These are phyloP conservation scores for Lithophane semibrunnea DNA, from an alignment of 2,888 invertebrate species.

Conservation along the genomic window DNA sequence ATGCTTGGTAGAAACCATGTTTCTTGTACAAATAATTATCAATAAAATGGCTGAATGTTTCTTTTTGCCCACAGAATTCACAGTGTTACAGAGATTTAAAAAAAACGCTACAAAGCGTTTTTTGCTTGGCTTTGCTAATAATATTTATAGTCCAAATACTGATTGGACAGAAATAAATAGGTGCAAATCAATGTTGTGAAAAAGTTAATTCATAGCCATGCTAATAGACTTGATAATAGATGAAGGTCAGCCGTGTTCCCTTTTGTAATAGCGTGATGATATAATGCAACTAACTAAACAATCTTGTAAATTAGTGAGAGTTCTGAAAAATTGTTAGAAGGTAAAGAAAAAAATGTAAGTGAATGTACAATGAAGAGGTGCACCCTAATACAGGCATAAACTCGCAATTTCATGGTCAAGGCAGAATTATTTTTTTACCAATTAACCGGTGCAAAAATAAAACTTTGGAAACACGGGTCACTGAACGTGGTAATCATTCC, in stretches of 20 bases:
- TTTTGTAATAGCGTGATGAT: slow-evolving; percentile 26
- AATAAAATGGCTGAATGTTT: slow-evolving; percentile 1
- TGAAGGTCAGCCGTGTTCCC: slow-evolving; percentile 15
- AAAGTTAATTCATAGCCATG: not conserved
- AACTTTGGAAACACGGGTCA: slow-evolving; percentile 73
- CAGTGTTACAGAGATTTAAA: no score
- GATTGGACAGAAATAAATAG: not conserved
- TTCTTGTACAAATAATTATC: not conserved
- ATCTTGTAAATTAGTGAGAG: not conserved
- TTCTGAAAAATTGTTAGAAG: not conserved
- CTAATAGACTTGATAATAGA: not conserved
- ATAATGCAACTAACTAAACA: slow-evolving; percentile 1
- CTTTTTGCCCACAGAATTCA: not conserved
- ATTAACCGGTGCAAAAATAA: slow-evolving; percentile 62
- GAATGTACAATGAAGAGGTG: not conserved
- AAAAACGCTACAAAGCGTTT: no score
- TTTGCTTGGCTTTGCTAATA: no score
- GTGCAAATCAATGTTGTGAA: slow-evolving; percentile 13
- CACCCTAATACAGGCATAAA: not conserved
- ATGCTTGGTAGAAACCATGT: not conserved
- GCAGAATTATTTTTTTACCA: slow-evolving; percentile 21
- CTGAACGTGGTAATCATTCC: slow-evolving; percentile 72
- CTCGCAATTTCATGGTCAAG: slow-evolving; percentile 19
- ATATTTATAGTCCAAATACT: not conserved
- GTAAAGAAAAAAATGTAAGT: slow-evolving; percentile 4